A percentile compares a stretch with the other conserved stretches of the same genome.
Conservation (phyloP, 2,113 vertebrate genomes). For the Catharus minimus region DNA sequence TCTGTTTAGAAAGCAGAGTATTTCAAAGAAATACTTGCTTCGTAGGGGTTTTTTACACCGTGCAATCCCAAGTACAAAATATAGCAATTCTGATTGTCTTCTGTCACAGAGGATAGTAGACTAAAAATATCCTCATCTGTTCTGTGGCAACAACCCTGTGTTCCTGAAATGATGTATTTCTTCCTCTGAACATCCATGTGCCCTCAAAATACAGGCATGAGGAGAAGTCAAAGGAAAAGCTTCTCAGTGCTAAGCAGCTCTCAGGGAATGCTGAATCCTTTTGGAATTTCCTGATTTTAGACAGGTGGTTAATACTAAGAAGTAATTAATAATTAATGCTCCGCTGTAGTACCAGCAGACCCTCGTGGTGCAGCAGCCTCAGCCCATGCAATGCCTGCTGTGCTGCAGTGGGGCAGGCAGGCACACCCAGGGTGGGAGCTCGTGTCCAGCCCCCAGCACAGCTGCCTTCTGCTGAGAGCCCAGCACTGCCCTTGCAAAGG, state of each 20-base stretch:
- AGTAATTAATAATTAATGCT: too few species aligned
- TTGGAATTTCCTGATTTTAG: neutral
- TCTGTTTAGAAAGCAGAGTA: neutral
- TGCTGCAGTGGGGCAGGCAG: fast-evolving
- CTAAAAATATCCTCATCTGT: neutral
- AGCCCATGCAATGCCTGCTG: fast-evolving
- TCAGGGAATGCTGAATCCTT: neutral
- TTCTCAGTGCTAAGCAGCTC: neutral
- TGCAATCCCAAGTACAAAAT: neutral
- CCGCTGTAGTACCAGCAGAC: neutral
- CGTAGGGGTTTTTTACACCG: fast-evolving
- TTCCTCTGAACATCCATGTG: neutral
- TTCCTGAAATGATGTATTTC: neutral
- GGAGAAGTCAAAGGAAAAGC: neutral
- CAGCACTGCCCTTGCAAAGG: neutral
- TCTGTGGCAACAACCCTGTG: neutral
- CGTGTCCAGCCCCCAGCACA: fast-evolving
- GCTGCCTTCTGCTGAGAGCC: neutral
- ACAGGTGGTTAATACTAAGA: neutral
- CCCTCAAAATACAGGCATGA: neutral
- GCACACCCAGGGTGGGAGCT: fast-evolving
- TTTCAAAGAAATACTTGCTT: neutral
- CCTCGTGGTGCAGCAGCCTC: neutral
- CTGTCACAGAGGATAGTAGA: neutral
- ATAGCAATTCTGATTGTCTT: neutral